A percentile compares a stretch with the other conserved stretches of the same genome.
Conservation (phyloP, 2,888 invertebrate species). For the Epistrophella euchroma region DNA sequence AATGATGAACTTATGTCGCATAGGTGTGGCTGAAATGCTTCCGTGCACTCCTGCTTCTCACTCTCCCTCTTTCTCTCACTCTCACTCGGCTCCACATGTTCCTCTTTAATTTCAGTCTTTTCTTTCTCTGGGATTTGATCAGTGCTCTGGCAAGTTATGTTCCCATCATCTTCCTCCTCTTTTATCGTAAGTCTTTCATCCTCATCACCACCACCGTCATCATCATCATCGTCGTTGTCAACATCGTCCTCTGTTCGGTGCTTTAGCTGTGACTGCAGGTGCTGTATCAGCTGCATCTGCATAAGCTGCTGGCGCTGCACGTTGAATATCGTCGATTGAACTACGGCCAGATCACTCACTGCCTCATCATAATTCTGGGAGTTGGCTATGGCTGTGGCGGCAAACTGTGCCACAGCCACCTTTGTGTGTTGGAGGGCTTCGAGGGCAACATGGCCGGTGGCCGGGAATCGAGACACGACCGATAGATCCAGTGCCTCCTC, state of each 20-base stretch:
- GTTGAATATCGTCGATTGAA: conserved; percentile 96
- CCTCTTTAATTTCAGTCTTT: conserved; percentile 76
- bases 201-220: conserved; percentile 44
- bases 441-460: conserved; percentile 91
- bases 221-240: conserved; percentile 50
- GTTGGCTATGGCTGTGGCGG: conserved; percentile 93
- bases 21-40: conserved; percentile 79
- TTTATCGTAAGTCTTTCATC: conserved; percentile 54
- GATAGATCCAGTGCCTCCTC: conserved; percentile 82
- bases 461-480: conserved; percentile 79
- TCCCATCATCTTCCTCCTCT: conserved; percentile 57
- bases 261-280: conserved; percentile 93
- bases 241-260: conserved; percentile 75
- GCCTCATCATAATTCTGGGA: conserved; percentile 91
- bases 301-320: conserved; percentile 98
- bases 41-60: conserved; percentile 61
- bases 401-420: conserved; percentile 92
- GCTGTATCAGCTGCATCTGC: conserved; percentile 96
- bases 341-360: conserved; percentile 92
- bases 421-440: conserved; percentile 97
- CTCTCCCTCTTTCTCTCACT: not conserved
- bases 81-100: conserved; percentile 6
- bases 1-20: conserved; percentile 87
- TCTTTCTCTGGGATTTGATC: conserved; percentile 72
- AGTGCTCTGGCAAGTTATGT: conserved; percentile 49